Evolutionary conservation across 1,140 invertebrate species (phyloP).

Genomic region (Melipona quadrifasciata): DNA sequence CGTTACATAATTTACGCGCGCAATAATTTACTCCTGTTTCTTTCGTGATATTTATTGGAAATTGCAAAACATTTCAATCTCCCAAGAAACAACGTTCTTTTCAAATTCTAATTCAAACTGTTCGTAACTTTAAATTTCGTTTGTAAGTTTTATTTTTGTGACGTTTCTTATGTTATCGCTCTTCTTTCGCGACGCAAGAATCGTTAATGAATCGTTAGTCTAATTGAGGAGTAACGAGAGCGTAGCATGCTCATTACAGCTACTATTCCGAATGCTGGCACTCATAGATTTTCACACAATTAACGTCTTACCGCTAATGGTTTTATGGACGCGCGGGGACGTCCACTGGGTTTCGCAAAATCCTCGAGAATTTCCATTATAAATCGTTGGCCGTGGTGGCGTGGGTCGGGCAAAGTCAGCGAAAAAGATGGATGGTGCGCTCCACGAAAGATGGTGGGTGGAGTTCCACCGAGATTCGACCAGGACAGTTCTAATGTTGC

Average conservation of each 20-base stretch:
- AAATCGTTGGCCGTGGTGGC: conserved; percentile 49
- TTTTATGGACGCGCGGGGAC: conserved; percentile 18
- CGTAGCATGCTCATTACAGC: conserved; percentile 5
- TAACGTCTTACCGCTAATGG: conserved; percentile 45
- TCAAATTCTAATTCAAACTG: neutral
- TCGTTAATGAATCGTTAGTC: conserved; percentile 2
- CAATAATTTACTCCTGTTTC: neutral
- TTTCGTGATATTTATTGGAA: neutral
- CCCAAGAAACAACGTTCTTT: neutral
- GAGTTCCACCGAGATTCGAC: conserved; percentile 54
- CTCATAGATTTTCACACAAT: conserved; percentile 17
- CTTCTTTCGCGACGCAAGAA: neutral
- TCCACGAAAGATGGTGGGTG: conserved; percentile 28
- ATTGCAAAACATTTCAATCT: neutral
- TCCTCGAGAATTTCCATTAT: conserved; percentile 58
- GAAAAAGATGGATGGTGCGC: conserved; percentile 64
- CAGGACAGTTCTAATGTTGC: conserved; percentile 69
- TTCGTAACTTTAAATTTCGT: too few species aligned
- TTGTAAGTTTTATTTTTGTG: too few species aligned
- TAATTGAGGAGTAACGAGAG: conserved; percentile 1
- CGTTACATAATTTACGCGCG: neutral
- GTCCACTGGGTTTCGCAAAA: neutral
- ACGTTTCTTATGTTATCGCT: too few species aligned
- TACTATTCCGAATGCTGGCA: neutral
- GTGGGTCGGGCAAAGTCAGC: conserved; percentile 55